A percentile compares a stretch with the other conserved stretches of the same genome.
Conservation (phyloP, 2,888 invertebrate genomes). For the Dioctria linearis region DNA sequence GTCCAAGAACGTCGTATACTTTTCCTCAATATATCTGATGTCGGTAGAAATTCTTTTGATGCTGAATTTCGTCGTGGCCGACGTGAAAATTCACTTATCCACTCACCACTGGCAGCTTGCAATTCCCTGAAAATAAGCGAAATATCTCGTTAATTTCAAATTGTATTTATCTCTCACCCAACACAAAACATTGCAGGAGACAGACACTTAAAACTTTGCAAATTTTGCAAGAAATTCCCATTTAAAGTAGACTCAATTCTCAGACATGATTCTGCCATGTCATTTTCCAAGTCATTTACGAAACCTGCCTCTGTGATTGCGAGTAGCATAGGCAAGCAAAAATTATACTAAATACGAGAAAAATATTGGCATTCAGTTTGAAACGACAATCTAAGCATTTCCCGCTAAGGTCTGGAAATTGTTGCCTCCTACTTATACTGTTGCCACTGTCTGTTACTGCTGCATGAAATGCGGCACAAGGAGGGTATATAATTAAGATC, state of each 20-base stretch:
- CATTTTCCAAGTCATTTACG: background rate
- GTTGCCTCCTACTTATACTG: conserved; percentile 21
- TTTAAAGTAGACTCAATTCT: background rate
- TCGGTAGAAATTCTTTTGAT: conserved; percentile 71
- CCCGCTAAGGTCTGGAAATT: conserved; percentile 14
- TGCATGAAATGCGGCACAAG: conserved; percentile 5
- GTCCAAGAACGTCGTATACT: conserved; percentile 82
- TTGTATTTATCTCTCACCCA: background rate
- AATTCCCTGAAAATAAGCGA: conserved; percentile 76
- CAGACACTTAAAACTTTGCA: background rate
- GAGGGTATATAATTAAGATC: background rate
- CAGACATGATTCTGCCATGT: background rate
- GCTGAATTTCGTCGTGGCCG: conserved; percentile 72
- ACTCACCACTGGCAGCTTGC: conserved; percentile 79
- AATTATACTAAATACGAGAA: background rate
- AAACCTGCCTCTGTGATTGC: background rate
- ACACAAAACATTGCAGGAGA: no score
- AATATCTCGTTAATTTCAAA: background rate
- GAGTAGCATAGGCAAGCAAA: background rate
- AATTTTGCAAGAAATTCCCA: background rate
- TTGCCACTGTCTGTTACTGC: background rate
- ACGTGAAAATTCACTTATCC: conserved; percentile 77
- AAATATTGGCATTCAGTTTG: background rate
- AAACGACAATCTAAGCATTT: conserved; percentile 5
- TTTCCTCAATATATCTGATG: conserved; percentile 77